Percentiles rank a stretch among this genome's conserved stretches.
These are phyloP conservation scores for Dascillus cervinus DNA, from an alignment of 2,888 invertebrate genomes.

Conservation along the genomic window DNA sequence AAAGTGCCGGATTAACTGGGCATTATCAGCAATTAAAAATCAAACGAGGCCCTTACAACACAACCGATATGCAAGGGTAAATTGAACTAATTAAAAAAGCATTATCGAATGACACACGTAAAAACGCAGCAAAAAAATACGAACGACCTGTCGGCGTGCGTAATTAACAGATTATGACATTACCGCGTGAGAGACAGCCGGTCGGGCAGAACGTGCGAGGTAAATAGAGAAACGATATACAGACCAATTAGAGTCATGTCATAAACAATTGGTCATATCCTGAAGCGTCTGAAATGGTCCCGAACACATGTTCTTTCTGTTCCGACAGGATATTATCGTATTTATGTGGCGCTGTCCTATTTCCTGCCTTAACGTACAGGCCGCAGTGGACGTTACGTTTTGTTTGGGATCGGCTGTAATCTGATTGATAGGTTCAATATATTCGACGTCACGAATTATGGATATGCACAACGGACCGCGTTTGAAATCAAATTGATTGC, in stretches of 20 bases:
- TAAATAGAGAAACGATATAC: constrained; percentile 18
- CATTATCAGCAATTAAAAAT: too few relatives aligned
- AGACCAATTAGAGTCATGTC: constrained; percentile 38
- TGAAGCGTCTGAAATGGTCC: constrained; percentile 33
- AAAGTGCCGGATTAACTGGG: too few relatives aligned
- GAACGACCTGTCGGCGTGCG: too few relatives aligned
- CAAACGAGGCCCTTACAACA: too few relatives aligned
- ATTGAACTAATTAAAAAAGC: too few relatives aligned
- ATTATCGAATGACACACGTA: too few relatives aligned
- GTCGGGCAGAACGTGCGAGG: constrained; percentile 8
- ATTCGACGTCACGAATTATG: constrained; percentile 25
- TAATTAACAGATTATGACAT: constrained; percentile 27
- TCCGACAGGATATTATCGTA: constrained; percentile 11
- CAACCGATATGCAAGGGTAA: too few relatives aligned
- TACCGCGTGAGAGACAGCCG: constrained; percentile 19
- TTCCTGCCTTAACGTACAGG: constrained; percentile 3
- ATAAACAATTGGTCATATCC: constrained; percentile 41
- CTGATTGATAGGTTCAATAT: constrained; percentile 20
- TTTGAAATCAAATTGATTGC: constrained; percentile 29
- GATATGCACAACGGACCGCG: constrained; percentile 27
- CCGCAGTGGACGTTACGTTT: neutral
- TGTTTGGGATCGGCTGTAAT: neutral
- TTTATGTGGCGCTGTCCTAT: constrained; percentile 8
- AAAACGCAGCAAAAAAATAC: too few relatives aligned
- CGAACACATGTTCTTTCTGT: constrained; percentile 31